A percentile compares a stretch with the other conserved stretches of the same genome.
Evolutionary conservation across 37 sponge, comb jelly and placozoan genomes (phyloP).

Genomic region (Crambe crambe): DNA sequence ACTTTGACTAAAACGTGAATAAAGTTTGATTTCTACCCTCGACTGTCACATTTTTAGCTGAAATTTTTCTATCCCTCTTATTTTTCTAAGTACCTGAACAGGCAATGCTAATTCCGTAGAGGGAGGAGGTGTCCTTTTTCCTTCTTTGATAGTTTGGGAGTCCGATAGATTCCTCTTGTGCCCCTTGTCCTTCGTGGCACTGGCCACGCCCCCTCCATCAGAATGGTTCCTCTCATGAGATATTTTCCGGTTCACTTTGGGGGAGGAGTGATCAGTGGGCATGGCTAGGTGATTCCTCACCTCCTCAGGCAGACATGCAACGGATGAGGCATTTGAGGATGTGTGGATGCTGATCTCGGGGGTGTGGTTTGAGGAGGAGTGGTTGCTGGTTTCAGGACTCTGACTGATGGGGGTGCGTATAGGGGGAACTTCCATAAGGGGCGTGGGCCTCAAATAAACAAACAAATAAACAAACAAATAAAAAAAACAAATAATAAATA

Average conservation of each 20-base stretch:
- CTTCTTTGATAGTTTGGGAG: background rate
- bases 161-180: conserved; percentile 34
- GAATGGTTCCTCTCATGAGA: background rate
- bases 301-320: too few species aligned
- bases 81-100: background rate
- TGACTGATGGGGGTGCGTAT: background rate
- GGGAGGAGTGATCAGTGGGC: background rate
- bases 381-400: background rate
- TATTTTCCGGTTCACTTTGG: background rate
- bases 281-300: background rate
- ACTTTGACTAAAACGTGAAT: too few species aligned
- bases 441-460: too few species aligned
- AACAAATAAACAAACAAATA: too few species aligned
- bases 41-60: too few species aligned
- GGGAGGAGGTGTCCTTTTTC: background rate
- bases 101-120: background rate
- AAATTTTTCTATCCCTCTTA: too few species aligned
- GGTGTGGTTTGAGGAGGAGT: background rate
- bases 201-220: background rate
- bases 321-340: background rate
- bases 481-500: too few species aligned
- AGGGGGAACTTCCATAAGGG: background rate
- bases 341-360: background rate
- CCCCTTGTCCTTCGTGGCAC: background rate
- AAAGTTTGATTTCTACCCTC: too few species aligned